phyloP scores from a whole-genome alignment of 1,140 invertebrate genomes.

The Drosophila equinoxialis region DNA sequence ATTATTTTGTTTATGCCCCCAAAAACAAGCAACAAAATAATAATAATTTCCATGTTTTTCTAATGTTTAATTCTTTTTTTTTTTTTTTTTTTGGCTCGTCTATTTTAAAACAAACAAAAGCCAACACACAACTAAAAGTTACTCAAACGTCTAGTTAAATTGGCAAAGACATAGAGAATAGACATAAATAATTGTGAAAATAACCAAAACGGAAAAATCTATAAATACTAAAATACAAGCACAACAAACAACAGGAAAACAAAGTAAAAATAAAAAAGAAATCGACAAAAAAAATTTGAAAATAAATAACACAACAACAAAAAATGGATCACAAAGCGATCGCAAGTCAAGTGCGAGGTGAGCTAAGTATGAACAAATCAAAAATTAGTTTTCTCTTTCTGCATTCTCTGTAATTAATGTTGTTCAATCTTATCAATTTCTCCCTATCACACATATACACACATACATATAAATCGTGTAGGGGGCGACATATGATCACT shows the following conservation, averaged over 20 bases:
- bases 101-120: slow-evolving; percentile 49
- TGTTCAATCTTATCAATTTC: too few relatives aligned
- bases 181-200: slow-evolving; percentile 24
- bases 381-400: neutral
- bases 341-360: slow-evolving; percentile 82
- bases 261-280: slow-evolving; percentile 22
- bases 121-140: slow-evolving; percentile 39
- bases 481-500: neutral
- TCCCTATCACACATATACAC: too few relatives aligned
- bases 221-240: slow-evolving; percentile 46
- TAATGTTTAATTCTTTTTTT: too few relatives aligned
- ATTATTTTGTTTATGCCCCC: slow-evolving; percentile 51
- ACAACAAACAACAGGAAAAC: slow-evolving; percentile 12
- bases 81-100: slow-evolving; percentile 22
- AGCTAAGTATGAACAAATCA: slow-evolving; percentile 69
- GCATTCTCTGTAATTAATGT: too few relatives aligned
- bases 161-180: slow-evolving; percentile 38
- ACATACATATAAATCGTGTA: too few relatives aligned
- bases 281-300: slow-evolving; percentile 23
- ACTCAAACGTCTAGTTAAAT: slow-evolving; percentile 65
- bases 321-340: slow-evolving; percentile 80
- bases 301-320: slow-evolving; percentile 31
- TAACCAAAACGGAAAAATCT: slow-evolving; percentile 41
- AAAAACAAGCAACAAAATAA: slow-evolving; percentile 50
- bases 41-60: slow-evolving; percentile 32